Conservation (phyloP, 2,888 invertebrate species). For the Nomada lathburiana region DNA sequence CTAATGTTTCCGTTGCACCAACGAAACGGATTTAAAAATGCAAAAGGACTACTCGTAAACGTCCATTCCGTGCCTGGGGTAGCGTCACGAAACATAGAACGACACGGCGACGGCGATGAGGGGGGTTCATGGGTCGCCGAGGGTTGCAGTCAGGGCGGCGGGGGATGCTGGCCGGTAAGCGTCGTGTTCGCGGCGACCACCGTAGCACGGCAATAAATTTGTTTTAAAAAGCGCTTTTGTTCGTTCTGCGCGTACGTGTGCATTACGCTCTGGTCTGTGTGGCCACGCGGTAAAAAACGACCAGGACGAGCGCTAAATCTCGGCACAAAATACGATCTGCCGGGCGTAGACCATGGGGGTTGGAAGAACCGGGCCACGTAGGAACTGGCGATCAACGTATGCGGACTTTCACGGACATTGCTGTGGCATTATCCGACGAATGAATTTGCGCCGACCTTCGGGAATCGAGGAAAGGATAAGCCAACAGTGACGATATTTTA, state of each 20-base stretch:
- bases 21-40: constrained; percentile 70
- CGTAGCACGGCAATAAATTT: constrained; percentile 76
- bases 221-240: constrained; percentile 79
- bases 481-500: constrained; percentile 2
- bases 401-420: background rate
- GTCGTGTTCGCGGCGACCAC: constrained; percentile 71
- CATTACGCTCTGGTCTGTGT: constrained; percentile 54
- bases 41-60: constrained; percentile 69
- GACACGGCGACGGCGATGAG: constrained; percentile 15
- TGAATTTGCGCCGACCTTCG: constrained; percentile 1
- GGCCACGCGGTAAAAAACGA: constrained; percentile 50
- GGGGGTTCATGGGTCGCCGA: constrained; percentile 27
- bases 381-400: constrained; percentile 31
- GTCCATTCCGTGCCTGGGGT: constrained; percentile 63
- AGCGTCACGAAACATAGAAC: constrained; percentile 42
- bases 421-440: background rate
- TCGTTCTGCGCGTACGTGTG: constrained; percentile 49
- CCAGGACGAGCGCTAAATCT: constrained; percentile 54
- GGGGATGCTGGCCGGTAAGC: constrained; percentile 57
- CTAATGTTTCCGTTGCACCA: constrained; percentile 58
- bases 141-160: constrained; percentile 35
- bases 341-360: constrained; percentile 3
- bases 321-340: constrained; percentile 61
- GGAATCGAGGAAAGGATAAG: background rate
- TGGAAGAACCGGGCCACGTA: constrained; percentile 12